A percentile compares a stretch with the other conserved stretches of the same genome.
phyloP scores from a whole-genome alignment of 2,888 invertebrate genomes.

The Torymus tubicola region DNA sequence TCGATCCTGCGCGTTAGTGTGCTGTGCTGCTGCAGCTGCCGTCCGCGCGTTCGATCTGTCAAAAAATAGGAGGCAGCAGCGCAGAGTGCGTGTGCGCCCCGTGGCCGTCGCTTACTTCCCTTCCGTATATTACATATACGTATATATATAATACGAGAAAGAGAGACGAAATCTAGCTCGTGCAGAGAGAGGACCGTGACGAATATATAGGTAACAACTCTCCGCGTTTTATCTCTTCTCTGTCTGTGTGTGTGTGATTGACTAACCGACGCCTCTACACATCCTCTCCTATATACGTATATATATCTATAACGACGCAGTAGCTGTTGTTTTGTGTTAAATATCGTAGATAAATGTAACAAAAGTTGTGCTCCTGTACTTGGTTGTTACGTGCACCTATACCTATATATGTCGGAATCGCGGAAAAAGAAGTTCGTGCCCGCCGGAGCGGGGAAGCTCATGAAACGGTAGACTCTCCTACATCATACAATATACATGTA shows the following conservation, averaged over 20 bases:
- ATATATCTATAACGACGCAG: no score
- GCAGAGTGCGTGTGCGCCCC: not conserved
- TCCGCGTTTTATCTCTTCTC: not conserved
- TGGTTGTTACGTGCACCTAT: no score
- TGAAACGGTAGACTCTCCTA: conserved; percentile 34
- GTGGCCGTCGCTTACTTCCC: conserved; percentile 5
- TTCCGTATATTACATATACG: not conserved
- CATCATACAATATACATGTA: not conserved
- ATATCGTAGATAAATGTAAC: no score
- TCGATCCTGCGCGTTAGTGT: no score
- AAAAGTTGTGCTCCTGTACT: no score
- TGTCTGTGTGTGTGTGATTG: not conserved
- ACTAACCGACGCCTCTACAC: no score
- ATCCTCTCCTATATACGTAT: no score
- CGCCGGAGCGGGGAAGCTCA: conserved; percentile 2
- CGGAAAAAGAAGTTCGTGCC: conserved; percentile 33
- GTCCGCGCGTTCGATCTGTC: conserved; percentile 26
- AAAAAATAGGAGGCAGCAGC: conserved; percentile 17
- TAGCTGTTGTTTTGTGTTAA: no score
- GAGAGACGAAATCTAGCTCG: not conserved
- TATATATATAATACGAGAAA: no score
- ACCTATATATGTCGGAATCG: conserved; percentile 20
- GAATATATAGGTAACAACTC: not conserved
- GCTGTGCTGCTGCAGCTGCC: not conserved
- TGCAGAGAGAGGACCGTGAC: not conserved